These are phyloP conservation scores for Strongylocentrotus purpuratus DNA, from an alignment of 35 echinoderm and acorn worm genomes.

Conservation along the genomic window DNA sequence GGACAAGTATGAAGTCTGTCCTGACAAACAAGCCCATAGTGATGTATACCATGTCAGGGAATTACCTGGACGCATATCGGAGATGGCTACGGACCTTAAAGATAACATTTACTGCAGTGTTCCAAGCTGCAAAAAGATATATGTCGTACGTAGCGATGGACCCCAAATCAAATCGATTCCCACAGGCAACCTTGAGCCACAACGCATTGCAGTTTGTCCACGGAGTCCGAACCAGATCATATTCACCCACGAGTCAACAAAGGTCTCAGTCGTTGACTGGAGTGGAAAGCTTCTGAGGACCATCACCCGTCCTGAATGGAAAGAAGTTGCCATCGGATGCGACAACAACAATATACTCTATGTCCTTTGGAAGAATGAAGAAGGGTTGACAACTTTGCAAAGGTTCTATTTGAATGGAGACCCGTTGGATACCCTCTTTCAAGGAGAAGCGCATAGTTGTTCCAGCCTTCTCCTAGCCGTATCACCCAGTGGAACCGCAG, in stretches of 20 bases:
- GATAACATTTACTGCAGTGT: constrained; percentile 10
- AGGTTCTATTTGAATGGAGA: constrained; percentile 10
- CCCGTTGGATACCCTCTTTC: neutral
- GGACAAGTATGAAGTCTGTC: neutral
- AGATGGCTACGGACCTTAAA: neutral
- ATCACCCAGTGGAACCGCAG: neutral
- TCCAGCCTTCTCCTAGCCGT: neutral
- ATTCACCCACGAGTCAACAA: neutral
- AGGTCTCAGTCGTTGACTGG: neutral
- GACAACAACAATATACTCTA: neutral
- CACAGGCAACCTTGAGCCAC: neutral
- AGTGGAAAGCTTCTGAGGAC: neutral
- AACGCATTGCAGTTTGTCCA: neutral
- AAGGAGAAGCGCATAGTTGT: neutral
- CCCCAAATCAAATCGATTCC: neutral
- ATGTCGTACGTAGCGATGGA: neutral
- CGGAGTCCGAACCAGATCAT: neutral
- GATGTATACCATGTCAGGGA: neutral
- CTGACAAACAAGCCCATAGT: neutral
- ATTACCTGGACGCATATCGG: neutral
- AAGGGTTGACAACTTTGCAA: neutral
- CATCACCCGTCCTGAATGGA: neutral
- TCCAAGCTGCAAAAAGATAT: neutral
- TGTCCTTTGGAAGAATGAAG: neutral
- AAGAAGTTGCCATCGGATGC: neutral